Conservation (phyloP, 2,113 vertebrate genomes). For the Brachyhypopomus occidentalis region DNA sequence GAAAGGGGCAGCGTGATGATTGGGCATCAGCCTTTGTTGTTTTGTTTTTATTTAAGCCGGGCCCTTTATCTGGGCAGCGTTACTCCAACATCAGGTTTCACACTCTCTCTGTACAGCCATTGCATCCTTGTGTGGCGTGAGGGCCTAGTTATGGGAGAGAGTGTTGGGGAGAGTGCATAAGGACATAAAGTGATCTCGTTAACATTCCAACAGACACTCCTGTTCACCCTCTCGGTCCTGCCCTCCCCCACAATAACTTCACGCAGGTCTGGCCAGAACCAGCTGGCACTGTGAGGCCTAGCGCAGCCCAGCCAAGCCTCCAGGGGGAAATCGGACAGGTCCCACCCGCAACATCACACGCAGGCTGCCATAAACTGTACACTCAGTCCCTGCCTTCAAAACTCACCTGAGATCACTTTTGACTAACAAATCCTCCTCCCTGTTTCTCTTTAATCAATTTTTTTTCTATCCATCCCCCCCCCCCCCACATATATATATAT, state of each 20-base stretch:
- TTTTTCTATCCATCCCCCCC: no score
- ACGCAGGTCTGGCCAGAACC: slow-evolving; percentile 50
- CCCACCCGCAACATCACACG: slow-evolving; percentile 36
- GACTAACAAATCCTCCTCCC: background rate
- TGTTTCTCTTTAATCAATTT: no score
- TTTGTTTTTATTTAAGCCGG: slow-evolving; percentile 38
- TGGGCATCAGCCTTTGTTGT: slow-evolving; percentile 67
- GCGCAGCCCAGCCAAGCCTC: slow-evolving; percentile 2
- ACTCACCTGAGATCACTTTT: background rate
- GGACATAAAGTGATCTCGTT: slow-evolving; percentile 76
- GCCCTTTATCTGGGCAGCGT: slow-evolving; percentile 58
- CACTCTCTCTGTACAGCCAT: slow-evolving; percentile 57
- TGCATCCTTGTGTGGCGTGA: slow-evolving; percentile 60
- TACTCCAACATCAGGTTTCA: slow-evolving; percentile 66
- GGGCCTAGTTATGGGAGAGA: slow-evolving; percentile 50
- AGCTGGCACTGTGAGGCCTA: slow-evolving; percentile 48
- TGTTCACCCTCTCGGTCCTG: slow-evolving; percentile 16
- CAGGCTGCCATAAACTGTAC: background rate
- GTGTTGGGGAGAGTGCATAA: slow-evolving; percentile 53
- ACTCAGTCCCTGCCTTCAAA: no score
- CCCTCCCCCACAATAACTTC: slow-evolving; percentile 58
- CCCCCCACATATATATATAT: no score
- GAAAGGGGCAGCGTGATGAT: slow-evolving; percentile 65
- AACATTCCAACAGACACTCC: slow-evolving; percentile 77
- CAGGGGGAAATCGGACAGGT: slow-evolving; percentile 22